Evolutionary conservation across 2,888 invertebrate genomes (phyloP), one percentile per base, ranked within the genome.

Genomic region (Nemotelus nigrinus): DNA sequence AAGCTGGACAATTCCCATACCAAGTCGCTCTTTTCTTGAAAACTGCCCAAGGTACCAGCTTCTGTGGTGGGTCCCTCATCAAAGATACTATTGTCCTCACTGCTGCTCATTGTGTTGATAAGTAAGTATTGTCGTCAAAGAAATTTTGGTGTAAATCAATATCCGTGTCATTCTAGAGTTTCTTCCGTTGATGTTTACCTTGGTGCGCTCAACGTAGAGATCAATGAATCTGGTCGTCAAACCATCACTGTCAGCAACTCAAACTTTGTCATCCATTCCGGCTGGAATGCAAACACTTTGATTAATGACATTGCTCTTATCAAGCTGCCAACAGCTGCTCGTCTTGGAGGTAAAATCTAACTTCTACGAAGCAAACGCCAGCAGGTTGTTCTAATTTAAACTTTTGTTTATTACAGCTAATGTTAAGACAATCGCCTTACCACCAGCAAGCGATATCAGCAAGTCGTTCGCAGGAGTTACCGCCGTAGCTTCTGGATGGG

Each of bases 61-160:
- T 64, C 43, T 76, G 76, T 41, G 76, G 76, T 53, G 76, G 76
- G n/a, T 65, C 65, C 6, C 53, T 76, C 44, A 64, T 76, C 44
- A 44, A 45, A 3, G 45, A 65, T 7, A 41, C 43, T 25, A n/a
- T 53, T 43, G 41, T 76, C 25, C 44, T 76, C 2, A 65, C 76
- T n/a, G 76, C 76, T n/a, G 76, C 76, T 65, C 76, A 76, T 65
- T 76, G 76, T 41, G 64, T 76, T 10, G 76, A 76, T 45, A 2
- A 3, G 76, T 76, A 53, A 65, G 72, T 72, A 3, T 43, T 25
- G 25, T 25, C 25, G 25, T 25, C 25, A 25, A 25, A 25, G 25
- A 25, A 25, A 25, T 25, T 25, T 25, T 25, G 25, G 25, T 25
- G 25, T 25, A 25, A 25, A 25, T 25, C 25, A 25, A 50, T 58